Conservation (phyloP, 2,888 invertebrate species). For the Drosophila pegasa region DNA sequence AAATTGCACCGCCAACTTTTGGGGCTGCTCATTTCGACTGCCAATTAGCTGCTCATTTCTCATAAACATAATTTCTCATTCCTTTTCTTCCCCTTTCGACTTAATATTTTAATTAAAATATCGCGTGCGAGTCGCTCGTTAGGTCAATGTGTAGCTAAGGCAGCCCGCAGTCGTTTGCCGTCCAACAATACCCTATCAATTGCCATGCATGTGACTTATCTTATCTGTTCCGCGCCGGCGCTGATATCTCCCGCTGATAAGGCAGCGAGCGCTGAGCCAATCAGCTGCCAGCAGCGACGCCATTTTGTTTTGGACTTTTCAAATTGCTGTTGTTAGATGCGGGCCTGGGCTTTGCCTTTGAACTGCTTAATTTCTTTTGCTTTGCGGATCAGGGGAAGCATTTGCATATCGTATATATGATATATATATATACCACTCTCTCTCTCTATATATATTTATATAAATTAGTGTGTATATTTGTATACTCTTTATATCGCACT, state of each 20-base stretch:
- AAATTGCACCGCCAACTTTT: conserved; percentile 33
- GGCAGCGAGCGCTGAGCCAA: conserved; percentile 51
- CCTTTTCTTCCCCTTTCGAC: not conserved
- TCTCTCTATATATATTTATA: not conserved
- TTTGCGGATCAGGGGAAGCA: not conserved
- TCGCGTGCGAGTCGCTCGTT: conserved; percentile 58
- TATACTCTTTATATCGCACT: conserved; percentile 56
- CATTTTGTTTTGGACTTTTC: conserved; percentile 64
- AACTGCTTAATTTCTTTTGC: conserved; percentile 3
- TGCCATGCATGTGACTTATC: conserved; percentile 52
- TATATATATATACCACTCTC: not conserved
- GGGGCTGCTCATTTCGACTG: conserved; percentile 32
- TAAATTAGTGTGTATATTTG: conserved; percentile 1
- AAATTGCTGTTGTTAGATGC: conserved; percentile 27
- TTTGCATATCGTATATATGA: not conserved
- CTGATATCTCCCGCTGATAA: conserved; percentile 70
- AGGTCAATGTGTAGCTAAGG: conserved; percentile 1
- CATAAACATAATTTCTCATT: conserved; percentile 18
- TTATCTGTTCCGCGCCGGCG: conserved; percentile 59
- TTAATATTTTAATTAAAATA: conserved; percentile 74
- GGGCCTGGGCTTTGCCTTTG: conserved; percentile 10
- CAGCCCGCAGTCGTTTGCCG: not conserved
- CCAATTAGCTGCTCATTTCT: conserved; percentile 44
- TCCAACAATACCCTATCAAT: not conserved
- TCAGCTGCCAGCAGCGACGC: conserved; percentile 57